A percentile compares a stretch with the other conserved stretches of the same genome.
phyloP scores from a whole-genome alignment of 2,888 invertebrate species.

The Meteorus cinctellus region DNA sequence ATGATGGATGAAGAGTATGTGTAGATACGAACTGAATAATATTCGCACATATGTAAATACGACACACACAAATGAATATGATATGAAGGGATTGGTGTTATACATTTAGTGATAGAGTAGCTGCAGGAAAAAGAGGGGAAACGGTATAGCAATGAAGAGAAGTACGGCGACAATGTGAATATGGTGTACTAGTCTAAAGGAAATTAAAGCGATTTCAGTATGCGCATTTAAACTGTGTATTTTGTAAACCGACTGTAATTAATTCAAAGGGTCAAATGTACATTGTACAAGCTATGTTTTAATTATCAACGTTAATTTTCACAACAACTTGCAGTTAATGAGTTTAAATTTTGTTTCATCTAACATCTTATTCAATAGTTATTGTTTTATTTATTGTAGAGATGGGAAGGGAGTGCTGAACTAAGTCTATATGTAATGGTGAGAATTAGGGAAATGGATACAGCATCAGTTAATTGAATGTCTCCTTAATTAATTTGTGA shows the following conservation, averaged over 20 bases:
- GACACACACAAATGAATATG: not conserved
- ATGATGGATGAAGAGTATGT: conserved; percentile 11
- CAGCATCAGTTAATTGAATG: not conserved
- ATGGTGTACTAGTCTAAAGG: not conserved
- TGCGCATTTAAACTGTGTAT: conserved; percentile 17
- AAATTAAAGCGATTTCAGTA: not conserved
- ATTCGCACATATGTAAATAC: not conserved
- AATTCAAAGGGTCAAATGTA: conserved; percentile 25
- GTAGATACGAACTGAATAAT: not conserved
- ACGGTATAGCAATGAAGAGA: not conserved
- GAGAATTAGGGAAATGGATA: not conserved
- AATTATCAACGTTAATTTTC: conserved; percentile 27
- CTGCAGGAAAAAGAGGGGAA: not conserved
- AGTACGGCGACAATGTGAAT: not conserved
- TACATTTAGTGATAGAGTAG: not conserved
- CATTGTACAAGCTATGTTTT: not conserved
- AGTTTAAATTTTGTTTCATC: not conserved
- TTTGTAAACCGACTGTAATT: conserved; percentile 23
- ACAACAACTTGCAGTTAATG: not conserved
- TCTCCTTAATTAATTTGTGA: too few species aligned
- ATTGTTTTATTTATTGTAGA: not conserved
- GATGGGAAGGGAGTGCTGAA: not conserved
- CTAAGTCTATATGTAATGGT: not conserved
- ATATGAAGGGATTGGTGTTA: not conserved
- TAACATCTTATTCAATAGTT: not conserved